Evolutionary conservation across 2,113 vertebrate species (phyloP), one percentile per base, ranked within the genome.

Genomic region (Colius striatus): DNA sequence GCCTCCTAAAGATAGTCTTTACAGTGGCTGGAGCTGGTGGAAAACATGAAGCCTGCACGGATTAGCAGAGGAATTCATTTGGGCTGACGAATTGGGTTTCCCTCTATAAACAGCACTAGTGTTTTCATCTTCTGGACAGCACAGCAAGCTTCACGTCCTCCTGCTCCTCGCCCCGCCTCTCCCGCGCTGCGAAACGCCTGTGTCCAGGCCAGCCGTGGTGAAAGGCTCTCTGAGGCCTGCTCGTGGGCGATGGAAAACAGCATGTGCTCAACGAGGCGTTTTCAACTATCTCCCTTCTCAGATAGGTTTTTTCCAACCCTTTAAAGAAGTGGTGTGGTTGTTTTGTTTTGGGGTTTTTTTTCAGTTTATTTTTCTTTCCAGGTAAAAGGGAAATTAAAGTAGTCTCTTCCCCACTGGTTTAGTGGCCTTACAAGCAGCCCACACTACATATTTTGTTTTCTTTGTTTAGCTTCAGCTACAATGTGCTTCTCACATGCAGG

Each of bases 31-130:
- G 73, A 60, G 89, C 84, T 87, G 97, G 97, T 98, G 98, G 98
- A 98, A 99, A 98, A 98, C 97, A 96, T 98, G 96, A 98, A 98
- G 97, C 96, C 75, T 72, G 94, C 87, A 85, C 70, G 97, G 97
- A 97, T 95, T 96, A 97, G 94, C 96, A 63, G 27, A 96, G 97
- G 97, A 98, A 98, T 97, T 97, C 97, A 98, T 98, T 97, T 98
- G 97, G 97, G 92, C 87, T 84, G 97, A 94, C 97, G 96, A 95
- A 96, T 94, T 95, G 98, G 98, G 98, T 98, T 98, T 98, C 98
- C 98, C 98, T 97, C 97, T 94, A 97, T 98, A 98, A 99, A 98
- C 98, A 98, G 98, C 97, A 98, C 96, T 97, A 47, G 96, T 96
- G 98, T 98, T 95, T 97, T 97, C 89, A 78, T 89, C 95, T 84